phyloP scores from a whole-genome alignment of 2,797 vertebrate species.

The Hyperoplus immaculatus region DNA sequence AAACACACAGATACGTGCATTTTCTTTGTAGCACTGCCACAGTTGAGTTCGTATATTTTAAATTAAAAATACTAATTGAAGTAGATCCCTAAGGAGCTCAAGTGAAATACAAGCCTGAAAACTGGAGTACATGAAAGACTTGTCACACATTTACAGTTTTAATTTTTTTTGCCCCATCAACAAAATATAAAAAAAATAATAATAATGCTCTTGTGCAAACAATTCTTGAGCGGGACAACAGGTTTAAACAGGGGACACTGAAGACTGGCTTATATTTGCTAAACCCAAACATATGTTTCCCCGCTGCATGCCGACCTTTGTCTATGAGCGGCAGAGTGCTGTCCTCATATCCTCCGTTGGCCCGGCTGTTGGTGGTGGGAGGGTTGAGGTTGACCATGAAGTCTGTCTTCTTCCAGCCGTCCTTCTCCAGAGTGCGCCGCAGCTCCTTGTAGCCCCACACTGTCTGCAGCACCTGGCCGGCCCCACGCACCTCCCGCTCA shows the following conservation, averaged over 20 bases:
- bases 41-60: no score
- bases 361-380: conserved; percentile 83
- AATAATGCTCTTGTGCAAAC: neutral
- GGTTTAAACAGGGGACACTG: neutral
- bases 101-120: neutral
- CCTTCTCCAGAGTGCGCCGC: conserved; percentile 94
- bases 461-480: conserved; percentile 92
- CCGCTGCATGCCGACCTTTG: conserved; percentile 79
- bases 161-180: neutral
- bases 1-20: neutral
- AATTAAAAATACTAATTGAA: neutral
- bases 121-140: neutral
- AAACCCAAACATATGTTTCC: neutral
- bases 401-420: conserved; percentile 98
- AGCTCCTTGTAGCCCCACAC: conserved; percentile 96
- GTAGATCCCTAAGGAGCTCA: neutral
- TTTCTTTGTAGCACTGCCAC: neutral
- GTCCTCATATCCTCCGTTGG: conserved; percentile 93
- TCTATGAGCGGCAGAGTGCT: conserved; percentile 96
- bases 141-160: no score
- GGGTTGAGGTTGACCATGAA: conserved; percentile 93
- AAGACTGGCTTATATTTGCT: no score
- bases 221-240: neutral
- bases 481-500: conserved; percentile 94
- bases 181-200: neutral